Percentiles rank a stretch among this genome's conserved stretches.
These are phyloP conservation scores for Sarcophaga variegata DNA, from an alignment of 2,888 invertebrate genomes.

Conservation along the genomic window DNA sequence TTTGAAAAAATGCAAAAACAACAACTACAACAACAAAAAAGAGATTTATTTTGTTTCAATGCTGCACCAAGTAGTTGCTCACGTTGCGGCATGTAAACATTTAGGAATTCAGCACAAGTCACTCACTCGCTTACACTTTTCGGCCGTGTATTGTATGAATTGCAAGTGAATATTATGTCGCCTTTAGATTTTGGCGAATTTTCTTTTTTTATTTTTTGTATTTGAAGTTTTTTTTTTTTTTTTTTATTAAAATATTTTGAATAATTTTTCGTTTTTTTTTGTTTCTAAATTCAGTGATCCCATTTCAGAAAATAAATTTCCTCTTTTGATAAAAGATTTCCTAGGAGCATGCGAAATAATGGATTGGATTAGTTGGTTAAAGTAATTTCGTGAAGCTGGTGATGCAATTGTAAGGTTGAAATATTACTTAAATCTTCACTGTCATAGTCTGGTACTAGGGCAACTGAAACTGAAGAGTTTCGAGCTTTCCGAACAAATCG, in stretches of 20 bases:
- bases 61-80: conserved; percentile 43
- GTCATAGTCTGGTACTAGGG: too few species aligned
- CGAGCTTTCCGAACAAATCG: too few species aligned
- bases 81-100: conserved; percentile 58
- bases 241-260: conserved; percentile 9
- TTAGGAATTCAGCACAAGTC: conserved; percentile 69
- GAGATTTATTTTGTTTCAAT: conserved; percentile 68
- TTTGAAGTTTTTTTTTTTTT: not conserved
- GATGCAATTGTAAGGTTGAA: too few species aligned
- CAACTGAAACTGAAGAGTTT: too few species aligned
- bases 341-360: too few species aligned
- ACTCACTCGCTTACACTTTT: conserved; percentile 65
- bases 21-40: conserved; percentile 27
- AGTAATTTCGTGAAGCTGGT: too few species aligned
- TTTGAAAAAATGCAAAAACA: conserved; percentile 16
- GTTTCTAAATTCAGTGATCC: conserved; percentile 35
- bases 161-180: conserved; percentile 51
- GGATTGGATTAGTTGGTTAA: too few species aligned
- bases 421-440: too few species aligned
- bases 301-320: conserved; percentile 32
- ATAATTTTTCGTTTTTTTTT: not conserved
- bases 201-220: too few species aligned
- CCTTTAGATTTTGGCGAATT: conserved; percentile 22
- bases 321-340: not conserved
- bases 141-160: conserved; percentile 45